Evolutionary conservation across 2,888 invertebrate species (phyloP), one percentile per base, ranked within the genome.

Genomic region (Drosophila pegasa): DNA sequence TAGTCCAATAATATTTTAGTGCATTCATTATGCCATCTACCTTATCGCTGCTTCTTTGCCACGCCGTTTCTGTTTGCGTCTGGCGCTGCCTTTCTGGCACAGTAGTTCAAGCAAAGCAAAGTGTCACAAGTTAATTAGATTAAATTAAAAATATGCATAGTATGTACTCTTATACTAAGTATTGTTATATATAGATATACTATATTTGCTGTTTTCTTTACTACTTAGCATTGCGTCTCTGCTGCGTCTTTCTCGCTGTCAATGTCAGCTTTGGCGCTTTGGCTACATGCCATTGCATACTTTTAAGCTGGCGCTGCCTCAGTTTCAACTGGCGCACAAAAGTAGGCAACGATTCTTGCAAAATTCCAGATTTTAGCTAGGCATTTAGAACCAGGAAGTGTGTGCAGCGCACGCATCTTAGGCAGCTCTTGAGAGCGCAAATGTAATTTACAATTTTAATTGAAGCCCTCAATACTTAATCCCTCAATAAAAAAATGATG

Each of bases 121-220:
- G 65, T 87, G 85, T 76, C 87, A 87, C 81, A 86, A 86, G 85
- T 86, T 86, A 86, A 86, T 86, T 84, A 86, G 85, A 86, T 86
- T 86, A 86, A 63, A 79, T 72, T 56, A 50, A 61, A 72, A 70
- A 71, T 82, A 75, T 73, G 73, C 57, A 59, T 56, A 62, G 31
- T 43, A 70, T 61, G 2, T 27, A 47, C 37, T 51, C 3, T 48
- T 47, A 51, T 16, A 47, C 38, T 63, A 56, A 58, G 35, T 37
- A 71, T 66, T 64, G 62, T 74, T 71, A 69, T 71, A 78, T 78
- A 61, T 40, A 41, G n/a, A 20, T 43, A 18, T 20, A 27, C 31
- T 33, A 14, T 20, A 12, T 59, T 20, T 31, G 31, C 25, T 41
- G n/a, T n/a, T n/a, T n/a, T 18, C 58, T 45, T 70, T 55, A 76